Base-by-base conservation (phyloP, 2,113 vertebrate species). In the Psilopsiagon aymara region DNA sequence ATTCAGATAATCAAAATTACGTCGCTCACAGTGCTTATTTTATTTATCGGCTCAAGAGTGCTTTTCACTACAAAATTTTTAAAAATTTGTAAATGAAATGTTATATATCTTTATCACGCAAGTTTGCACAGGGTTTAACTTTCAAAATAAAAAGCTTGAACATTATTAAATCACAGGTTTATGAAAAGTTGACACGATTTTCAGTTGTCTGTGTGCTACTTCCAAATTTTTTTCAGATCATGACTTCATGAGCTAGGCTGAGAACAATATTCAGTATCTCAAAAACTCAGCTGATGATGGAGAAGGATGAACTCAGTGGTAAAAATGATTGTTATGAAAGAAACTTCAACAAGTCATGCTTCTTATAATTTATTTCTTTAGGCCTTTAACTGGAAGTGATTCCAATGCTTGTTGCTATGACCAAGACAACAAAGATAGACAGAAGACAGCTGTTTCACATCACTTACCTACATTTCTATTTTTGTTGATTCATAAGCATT, bases 1-100 rank as follows among this genome's bases (percentile, higher is more conserved):
- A 82, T 85, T 63, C n/a, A 44, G 28, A 57, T 63, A 82, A 60
- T 10, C 14, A 57, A 75, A 67, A 41, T 59, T 28, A 10, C 0
- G 0, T 75, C 19, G 75, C 53, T 90, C 37, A 63, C 3, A 0
- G 3, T 47, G 37, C 2, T 39, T 3, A 15, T 6, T 77, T 43
- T 3, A 39, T 66, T 74, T 84, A 21, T 18, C 24, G 6, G 1
- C 88, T 79, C 37, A 75, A 62, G 87, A 63, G 6, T 88, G 11
- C 0, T 73, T 90, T 19, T 52, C 20, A 63, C 35, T 79, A 52
- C 11, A 69, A 60, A 66, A 6, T 57, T 62, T 62, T 31, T 67
- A 20, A 69, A 84, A 55, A 1, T 9, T 19, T 82, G 82, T 24
- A 17, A 49, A 39, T 23, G 28, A 79, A 73, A 87, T 5, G 3